Conservation (phyloP, 2,888 invertebrate genomes). For the Acrobasis suavella region DNA sequence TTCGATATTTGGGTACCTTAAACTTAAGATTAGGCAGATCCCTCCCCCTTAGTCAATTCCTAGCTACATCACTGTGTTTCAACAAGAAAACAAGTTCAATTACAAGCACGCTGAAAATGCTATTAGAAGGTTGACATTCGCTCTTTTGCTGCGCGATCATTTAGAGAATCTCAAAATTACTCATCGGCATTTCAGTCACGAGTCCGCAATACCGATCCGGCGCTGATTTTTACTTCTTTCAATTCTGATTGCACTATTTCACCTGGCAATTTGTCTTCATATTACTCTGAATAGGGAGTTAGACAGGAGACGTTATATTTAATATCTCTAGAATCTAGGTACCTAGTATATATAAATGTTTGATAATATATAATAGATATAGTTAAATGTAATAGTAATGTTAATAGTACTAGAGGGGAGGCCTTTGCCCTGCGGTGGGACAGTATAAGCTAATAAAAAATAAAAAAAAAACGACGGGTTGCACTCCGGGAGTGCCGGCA, state of each 20-base stretch:
- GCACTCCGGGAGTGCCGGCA: no score
- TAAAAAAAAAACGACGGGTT: no score
- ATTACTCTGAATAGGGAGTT: conserved; percentile 41
- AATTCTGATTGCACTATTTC: conserved; percentile 76
- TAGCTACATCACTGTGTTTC: conserved; percentile 30
- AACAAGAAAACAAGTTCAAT: conserved; percentile 63
- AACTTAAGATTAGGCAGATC: no score
- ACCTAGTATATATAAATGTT: no score
- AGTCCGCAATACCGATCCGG: conserved; percentile 60
- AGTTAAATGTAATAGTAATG: no score
- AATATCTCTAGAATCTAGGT: neutral
- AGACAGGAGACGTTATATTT: conserved; percentile 23
- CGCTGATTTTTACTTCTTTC: conserved; percentile 81
- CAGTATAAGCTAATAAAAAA: no score
- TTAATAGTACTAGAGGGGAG: no score
- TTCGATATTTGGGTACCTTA: no score
- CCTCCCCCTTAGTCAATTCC: no score
- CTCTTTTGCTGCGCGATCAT: conserved; percentile 63
- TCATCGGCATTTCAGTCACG: conserved; percentile 80
- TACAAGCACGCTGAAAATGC: conserved; percentile 68
- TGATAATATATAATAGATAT: no score
- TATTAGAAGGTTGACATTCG: conserved; percentile 77
- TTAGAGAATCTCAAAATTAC: conserved; percentile 79
- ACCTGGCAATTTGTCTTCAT: conserved; percentile 73
- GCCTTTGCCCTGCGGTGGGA: no score